Evolutionary conservation across 2,113 vertebrate species (phyloP).

Genomic region (Apistogramma diplotaenia): DNA sequence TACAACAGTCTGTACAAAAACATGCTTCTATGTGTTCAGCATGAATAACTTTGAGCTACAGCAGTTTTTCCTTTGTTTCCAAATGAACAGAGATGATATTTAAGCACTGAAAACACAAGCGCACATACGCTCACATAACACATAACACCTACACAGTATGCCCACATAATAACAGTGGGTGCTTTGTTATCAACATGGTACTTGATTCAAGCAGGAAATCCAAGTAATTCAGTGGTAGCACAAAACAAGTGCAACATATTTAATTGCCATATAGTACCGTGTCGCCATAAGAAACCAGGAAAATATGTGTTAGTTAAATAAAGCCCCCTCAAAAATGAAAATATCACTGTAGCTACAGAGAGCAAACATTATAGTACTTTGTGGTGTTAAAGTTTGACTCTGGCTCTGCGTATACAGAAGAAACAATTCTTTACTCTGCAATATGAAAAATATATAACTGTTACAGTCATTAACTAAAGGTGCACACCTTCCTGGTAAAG

Average conservation of each 20-base stretch:
- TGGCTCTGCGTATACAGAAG: background rate
- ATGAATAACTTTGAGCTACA: slow-evolving; percentile 25
- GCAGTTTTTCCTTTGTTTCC: slow-evolving; percentile 24
- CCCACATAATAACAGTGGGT: slow-evolving; percentile 66
- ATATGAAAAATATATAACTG: background rate
- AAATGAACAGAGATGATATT: slow-evolving; percentile 36
- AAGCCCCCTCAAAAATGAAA: slow-evolving; percentile 44
- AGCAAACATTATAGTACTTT: slow-evolving; percentile 15
- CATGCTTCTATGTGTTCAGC: background rate
- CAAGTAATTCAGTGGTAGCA: slow-evolving; percentile 57
- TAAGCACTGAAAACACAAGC: slow-evolving; percentile 18
- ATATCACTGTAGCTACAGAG: slow-evolving; percentile 17
- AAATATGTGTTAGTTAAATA: slow-evolving; percentile 40
- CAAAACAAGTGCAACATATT: slow-evolving; percentile 69
- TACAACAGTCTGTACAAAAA: background rate
- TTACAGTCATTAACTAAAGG: background rate
- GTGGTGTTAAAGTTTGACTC: slow-evolving; percentile 11
- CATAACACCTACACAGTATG: slow-evolving; percentile 71
- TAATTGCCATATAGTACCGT: slow-evolving; percentile 71
- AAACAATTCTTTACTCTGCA: background rate
- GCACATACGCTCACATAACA: slow-evolving; percentile 48
- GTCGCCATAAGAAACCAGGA: slow-evolving; percentile 54
- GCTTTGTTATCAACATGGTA: slow-evolving; percentile 69
- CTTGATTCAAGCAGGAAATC: slow-evolving; percentile 55
- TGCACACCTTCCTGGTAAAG: too few relatives aligned